Percentiles rank a stretch among this genome's conserved stretches.
These are phyloP conservation scores for Hydropsyche betteni DNA, from an alignment of 2,888 invertebrate species.

Conservation along the genomic window DNA sequence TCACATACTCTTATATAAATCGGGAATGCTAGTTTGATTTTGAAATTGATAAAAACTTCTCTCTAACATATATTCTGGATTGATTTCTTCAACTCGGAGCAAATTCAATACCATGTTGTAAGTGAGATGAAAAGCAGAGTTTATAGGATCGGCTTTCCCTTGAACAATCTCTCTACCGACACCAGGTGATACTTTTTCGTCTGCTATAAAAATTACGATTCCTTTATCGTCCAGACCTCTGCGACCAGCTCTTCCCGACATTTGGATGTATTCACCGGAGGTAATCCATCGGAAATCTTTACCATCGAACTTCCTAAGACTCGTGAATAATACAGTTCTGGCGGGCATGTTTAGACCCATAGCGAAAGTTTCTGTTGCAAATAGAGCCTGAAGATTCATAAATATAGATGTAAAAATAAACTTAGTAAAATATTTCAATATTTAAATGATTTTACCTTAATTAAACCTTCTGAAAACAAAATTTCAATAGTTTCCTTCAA, in stretches of 20 bases:
- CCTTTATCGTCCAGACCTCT: constrained; percentile 96
- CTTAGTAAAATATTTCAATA: neutral
- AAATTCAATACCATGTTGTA: constrained; percentile 99
- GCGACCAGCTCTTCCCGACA: constrained; percentile 98
- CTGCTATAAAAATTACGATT: constrained; percentile 98
- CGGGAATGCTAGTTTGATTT: constrained; percentile 94
- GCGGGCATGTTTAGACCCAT: constrained; percentile 99
- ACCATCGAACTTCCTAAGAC: constrained; percentile 96
- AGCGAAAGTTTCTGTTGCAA: constrained; percentile 99
- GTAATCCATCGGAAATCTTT: constrained; percentile 92
- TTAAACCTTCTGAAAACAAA: constrained; percentile 95
- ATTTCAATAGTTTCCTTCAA: constrained; percentile 99
- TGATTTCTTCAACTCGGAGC: constrained; percentile 97
- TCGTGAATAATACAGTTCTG: constrained; percentile 96
- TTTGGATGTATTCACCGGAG: constrained; percentile 99
- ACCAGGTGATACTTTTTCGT: constrained; percentile 89
- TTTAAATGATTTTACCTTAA: constrained; percentile 69
- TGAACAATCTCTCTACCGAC: constrained; percentile 81
- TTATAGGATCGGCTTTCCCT: constrained; percentile 95
- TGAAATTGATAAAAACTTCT: constrained; percentile 99
- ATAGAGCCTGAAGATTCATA: constrained; percentile 74
- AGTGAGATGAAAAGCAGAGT: constrained; percentile 98
- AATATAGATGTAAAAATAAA: neutral
- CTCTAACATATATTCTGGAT: constrained; percentile 99
- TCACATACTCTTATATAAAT: constrained; percentile 79